phyloP scores from a whole-genome alignment of 2,797 vertebrate genomes.

The Acomys russatus region DNA sequence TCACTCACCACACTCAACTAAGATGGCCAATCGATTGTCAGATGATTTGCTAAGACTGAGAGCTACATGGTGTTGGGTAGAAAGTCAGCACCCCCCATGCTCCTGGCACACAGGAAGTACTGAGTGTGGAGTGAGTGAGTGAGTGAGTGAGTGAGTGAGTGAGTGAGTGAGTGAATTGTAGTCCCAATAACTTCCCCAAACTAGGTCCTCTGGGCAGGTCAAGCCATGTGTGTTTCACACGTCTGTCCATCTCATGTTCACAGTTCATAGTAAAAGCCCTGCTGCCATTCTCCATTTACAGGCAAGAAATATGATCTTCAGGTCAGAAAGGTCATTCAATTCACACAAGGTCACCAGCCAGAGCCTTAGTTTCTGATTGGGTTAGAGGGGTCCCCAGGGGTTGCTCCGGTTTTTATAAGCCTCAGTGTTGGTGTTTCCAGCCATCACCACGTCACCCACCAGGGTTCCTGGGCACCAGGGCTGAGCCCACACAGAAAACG shows the following conservation, averaged over 20 bases:
- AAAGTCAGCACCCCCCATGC: rapidly evolving
- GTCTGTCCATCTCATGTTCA: rapidly evolving
- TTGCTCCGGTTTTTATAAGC: neutral
- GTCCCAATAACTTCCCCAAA: rapidly evolving
- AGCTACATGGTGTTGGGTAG: rapidly evolving
- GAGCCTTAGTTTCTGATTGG: neutral
- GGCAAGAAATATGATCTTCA: neutral
- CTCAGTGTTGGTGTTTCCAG: rapidly evolving
- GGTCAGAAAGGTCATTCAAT: neutral
- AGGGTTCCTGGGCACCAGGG: rapidly evolving
- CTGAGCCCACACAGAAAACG: neutral
- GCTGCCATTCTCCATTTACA: rapidly evolving
- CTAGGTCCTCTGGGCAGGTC: neutral
- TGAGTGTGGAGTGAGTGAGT: rapidly evolving
- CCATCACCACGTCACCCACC: neutral
- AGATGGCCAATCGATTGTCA: no score
- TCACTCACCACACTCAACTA: neutral
- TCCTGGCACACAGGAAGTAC: no score
- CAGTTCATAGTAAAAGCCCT: neutral
- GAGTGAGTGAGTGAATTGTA: rapidly evolving
- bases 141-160: no score
- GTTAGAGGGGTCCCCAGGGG: neutral
- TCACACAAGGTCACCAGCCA: neutral
- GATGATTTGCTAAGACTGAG: neutral
- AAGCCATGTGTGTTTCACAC: rapidly evolving